Evolutionary conservation across 1,140 invertebrate species (phyloP).

Genomic region (Musca domestica): DNA sequence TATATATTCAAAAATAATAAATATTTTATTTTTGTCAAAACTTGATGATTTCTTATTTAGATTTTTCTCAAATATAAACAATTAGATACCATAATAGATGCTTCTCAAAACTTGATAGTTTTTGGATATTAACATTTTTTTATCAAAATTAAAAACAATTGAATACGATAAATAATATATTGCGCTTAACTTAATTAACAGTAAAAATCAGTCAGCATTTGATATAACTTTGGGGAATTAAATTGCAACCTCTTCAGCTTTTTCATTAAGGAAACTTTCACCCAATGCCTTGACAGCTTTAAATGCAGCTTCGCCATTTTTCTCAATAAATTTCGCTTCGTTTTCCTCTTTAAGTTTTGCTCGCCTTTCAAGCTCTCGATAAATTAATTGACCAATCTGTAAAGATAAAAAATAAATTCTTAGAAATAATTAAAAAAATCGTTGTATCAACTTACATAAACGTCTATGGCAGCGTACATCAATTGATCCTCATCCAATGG

Average conservation of each 20-base stretch:
- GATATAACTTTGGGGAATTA: not conserved
- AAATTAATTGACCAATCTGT: slow-evolving; percentile 51
- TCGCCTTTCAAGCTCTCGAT: slow-evolving; percentile 39
- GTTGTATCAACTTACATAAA: slow-evolving; percentile 58
- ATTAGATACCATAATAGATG: too few species aligned
- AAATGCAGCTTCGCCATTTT: slow-evolving; percentile 46
- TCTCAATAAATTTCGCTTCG: slow-evolving; percentile 42
- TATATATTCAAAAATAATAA: not conserved
- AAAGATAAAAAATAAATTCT: not conserved
- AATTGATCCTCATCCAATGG: slow-evolving; percentile 60
- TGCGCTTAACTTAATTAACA: slow-evolving; percentile 1
- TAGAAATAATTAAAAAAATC: not conserved
- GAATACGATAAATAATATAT: not conserved
- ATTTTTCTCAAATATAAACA: too few species aligned
- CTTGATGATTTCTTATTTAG: slow-evolving; percentile 12
- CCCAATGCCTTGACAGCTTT: slow-evolving; percentile 45
- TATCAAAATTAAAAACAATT: not conserved
- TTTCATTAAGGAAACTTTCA: slow-evolving; percentile 26
- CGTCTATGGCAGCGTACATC: slow-evolving; percentile 67
- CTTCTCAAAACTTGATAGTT: too few species aligned
- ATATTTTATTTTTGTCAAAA: slow-evolving; percentile 10
- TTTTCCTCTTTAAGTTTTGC: slow-evolving; percentile 39
- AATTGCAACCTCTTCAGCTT: slow-evolving; percentile 12
- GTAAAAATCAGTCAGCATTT: not conserved
- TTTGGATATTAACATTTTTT: too few species aligned